phyloP scores from a whole-genome alignment of 2,888 invertebrate genomes.

The Lasioglossum calceatum region DNA sequence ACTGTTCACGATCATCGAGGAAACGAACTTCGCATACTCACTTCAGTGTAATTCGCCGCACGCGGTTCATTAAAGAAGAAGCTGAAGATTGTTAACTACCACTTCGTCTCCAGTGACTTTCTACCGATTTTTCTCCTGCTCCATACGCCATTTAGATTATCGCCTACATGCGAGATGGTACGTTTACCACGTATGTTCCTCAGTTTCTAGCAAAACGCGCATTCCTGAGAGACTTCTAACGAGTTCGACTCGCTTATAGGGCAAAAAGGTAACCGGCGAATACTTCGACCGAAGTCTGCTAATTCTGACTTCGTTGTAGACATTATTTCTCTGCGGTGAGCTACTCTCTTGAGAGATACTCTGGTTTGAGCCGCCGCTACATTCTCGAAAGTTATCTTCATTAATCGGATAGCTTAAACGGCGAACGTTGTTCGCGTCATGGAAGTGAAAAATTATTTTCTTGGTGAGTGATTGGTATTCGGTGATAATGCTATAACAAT shows the following conservation, averaged over 20 bases:
- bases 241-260: neutral
- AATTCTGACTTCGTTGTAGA: constrained; percentile 2
- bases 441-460: neutral
- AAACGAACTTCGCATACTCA: neutral
- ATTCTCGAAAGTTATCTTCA: neutral
- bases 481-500: neutral
- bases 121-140: neutral
- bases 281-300: neutral
- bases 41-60: neutral
- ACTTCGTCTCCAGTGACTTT: neutral
- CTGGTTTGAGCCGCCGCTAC: neutral
- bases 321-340: neutral
- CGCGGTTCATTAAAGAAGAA: constrained; percentile 2
- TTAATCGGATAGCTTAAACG: neutral
- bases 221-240: neutral
- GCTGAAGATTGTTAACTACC: neutral
- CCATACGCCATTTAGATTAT: neutral
- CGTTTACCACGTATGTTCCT: neutral
- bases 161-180: neutral
- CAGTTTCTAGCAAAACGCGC: neutral
- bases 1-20: neutral
- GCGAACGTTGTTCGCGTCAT: neutral
- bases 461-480: neutral
- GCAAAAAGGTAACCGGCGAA: neutral
- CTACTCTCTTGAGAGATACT: neutral